These are phyloP conservation scores for Drosophila kuntzei DNA, from an alignment of 2,888 invertebrate species.

Conservation along the genomic window DNA sequence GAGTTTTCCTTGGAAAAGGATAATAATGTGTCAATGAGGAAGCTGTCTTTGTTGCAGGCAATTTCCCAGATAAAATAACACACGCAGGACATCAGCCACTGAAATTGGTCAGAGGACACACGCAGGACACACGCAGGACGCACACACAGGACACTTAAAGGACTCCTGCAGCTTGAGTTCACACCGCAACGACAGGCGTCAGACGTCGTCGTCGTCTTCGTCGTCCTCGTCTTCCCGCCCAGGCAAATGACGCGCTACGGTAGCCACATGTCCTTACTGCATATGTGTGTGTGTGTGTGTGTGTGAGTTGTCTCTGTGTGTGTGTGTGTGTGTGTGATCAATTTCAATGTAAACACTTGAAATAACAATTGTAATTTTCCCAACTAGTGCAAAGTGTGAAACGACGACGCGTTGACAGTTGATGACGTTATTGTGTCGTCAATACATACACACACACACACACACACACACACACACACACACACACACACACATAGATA, in stretches of 20 bases:
- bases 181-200: constrained; percentile 42
- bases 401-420: constrained; percentile 60
- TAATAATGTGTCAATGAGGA: constrained; percentile 57
- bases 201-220: constrained; percentile 4
- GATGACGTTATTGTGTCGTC: constrained; percentile 72
- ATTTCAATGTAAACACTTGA: constrained; percentile 71
- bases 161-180: constrained; percentile 49
- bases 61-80: constrained; percentile 23
- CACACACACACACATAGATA: no score
- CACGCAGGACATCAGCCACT: constrained; percentile 2
- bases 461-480: constrained; percentile 44
- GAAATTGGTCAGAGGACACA: constrained; percentile 24
- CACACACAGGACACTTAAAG: constrained; percentile 17
- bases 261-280: constrained; percentile 16
- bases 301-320: constrained; percentile 23
- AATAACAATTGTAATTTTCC: constrained; percentile 74
- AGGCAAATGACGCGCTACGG: constrained; percentile 35
- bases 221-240: constrained; percentile 18
- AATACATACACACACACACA: constrained; percentile 49
- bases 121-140: constrained; percentile 17
- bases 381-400: constrained; percentile 72
- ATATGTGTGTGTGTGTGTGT: constrained; percentile 17
- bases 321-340: constrained; percentile 44
- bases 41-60: constrained; percentile 41
- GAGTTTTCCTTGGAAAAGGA: constrained; percentile 54